A percentile compares a stretch with the other conserved stretches of the same genome.
Conservation (phyloP, 2,797 vertebrate genomes). For the Telmatherina bonti region DNA sequence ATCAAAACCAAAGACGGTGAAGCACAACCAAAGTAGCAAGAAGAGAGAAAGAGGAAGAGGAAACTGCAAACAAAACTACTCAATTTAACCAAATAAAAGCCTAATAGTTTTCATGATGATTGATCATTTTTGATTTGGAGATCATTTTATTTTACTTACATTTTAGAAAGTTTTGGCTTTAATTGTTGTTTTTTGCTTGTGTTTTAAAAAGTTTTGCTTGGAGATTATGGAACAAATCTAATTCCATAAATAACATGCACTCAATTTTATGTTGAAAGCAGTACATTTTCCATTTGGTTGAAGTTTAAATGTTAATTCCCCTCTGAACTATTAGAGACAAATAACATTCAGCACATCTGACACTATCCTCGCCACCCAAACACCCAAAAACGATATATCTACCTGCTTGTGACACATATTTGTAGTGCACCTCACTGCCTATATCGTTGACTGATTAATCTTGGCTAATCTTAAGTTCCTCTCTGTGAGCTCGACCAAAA, state of each 20-base stretch:
- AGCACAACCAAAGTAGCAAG: too few relatives aligned
- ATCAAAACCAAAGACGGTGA: too few relatives aligned
- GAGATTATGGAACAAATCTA: too few relatives aligned
- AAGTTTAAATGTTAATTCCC: slow-evolving; percentile 2
- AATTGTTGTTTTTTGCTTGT: too few relatives aligned
- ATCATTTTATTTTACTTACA: too few relatives aligned
- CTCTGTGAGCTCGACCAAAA: slow-evolving; percentile 57
- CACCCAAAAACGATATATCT: neutral
- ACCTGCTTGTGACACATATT: slow-evolving; percentile 9
- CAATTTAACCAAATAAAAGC: too few relatives aligned
- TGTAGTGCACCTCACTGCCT: slow-evolving; percentile 15
- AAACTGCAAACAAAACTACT: too few relatives aligned
- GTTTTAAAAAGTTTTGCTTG: too few relatives aligned
- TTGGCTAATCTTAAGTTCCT: slow-evolving; percentile 60
- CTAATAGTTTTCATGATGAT: too few relatives aligned
- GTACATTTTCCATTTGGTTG: neutral
- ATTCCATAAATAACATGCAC: neutral
- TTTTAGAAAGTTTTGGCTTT: too few relatives aligned
- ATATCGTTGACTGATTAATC: slow-evolving; percentile 45
- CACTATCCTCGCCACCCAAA: neutral
- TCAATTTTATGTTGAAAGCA: neutral
- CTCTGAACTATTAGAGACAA: neutral
- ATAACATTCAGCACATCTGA: neutral
- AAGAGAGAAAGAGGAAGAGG: too few relatives aligned
- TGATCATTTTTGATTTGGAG: too few relatives aligned